A percentile compares a stretch with the other conserved stretches of the same genome.
Evolutionary conservation across 1,140 invertebrate species (phyloP).

Genomic region (Drosophila kanapiae): DNA sequence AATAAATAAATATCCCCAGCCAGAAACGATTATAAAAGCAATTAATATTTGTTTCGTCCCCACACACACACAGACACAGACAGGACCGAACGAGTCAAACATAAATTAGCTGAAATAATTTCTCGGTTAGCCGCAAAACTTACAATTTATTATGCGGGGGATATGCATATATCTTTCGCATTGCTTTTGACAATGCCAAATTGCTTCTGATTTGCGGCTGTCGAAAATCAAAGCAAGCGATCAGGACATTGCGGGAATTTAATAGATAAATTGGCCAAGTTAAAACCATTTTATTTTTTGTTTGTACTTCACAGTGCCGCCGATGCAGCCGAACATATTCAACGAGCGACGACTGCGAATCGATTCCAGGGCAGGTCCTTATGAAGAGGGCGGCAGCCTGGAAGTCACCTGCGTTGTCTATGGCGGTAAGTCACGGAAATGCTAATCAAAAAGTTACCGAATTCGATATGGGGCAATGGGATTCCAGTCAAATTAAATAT

Average conservation of each 20-base stretch:
- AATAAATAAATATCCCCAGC: constrained; percentile 43
- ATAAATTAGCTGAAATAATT: constrained; percentile 77
- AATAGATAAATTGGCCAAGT: constrained; percentile 12
- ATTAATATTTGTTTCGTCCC: constrained; percentile 56
- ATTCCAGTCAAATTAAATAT: constrained; percentile 20
- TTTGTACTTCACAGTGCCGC: constrained; percentile 89
- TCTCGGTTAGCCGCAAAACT: constrained; percentile 68
- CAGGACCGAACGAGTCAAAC: constrained; percentile 23
- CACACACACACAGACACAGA: not conserved
- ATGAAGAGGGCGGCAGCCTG: constrained; percentile 93
- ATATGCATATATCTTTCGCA: constrained; percentile 21
- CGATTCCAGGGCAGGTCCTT: constrained; percentile 91
- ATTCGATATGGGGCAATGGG: not conserved
- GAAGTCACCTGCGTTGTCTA: constrained; percentile 93
- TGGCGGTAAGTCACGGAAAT: constrained; percentile 89
- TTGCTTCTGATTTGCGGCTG: constrained; percentile 66
- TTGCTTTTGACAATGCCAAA: constrained; percentile 46
- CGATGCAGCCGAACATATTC: constrained; percentile 92
- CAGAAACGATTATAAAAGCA: constrained; percentile 62
- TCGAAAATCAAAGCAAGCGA: constrained; percentile 10
- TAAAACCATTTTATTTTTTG: constrained; percentile 78
- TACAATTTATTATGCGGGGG: constrained; percentile 64
- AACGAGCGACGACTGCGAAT: constrained; percentile 92
- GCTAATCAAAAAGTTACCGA: not conserved
- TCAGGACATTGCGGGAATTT: not conserved